These are phyloP conservation scores for Euura lappo DNA, from an alignment of 1,140 invertebrate species.

Conservation along the genomic window DNA sequence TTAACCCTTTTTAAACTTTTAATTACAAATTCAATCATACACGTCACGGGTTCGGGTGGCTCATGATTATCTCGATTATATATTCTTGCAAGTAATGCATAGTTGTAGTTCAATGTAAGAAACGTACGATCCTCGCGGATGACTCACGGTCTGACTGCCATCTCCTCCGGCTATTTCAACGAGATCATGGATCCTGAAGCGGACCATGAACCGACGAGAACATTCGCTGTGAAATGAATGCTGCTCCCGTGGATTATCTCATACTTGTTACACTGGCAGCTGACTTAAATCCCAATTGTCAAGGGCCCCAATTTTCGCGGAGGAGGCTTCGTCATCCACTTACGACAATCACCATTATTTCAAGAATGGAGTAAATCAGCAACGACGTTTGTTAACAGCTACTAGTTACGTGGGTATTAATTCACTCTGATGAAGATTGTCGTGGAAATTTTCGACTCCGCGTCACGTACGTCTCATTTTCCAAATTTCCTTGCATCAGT, in stretches of 20 bases:
- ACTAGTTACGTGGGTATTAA: too few species aligned
- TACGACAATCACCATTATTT: neutral
- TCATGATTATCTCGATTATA: neutral
- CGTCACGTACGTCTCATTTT: neutral
- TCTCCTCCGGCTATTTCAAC: neutral
- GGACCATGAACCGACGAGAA: neutral
- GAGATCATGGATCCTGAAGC: neutral
- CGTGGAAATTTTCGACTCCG: too few species aligned
- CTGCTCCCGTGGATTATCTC: neutral
- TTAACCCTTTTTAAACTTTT: slow-evolving; percentile 1
- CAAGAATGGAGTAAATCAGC: too few species aligned
- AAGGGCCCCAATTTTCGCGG: neutral
- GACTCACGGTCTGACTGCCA: neutral
- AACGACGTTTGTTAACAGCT: too few species aligned
- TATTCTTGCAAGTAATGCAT: neutral
- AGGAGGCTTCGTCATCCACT: neutral
- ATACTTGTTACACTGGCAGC: neutral
- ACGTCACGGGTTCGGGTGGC: neutral
- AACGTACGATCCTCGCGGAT: neutral
- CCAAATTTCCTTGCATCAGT: neutral
- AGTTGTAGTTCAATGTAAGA: neutral
- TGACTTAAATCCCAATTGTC: slow-evolving; percentile 2
- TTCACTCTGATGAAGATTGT: too few species aligned
- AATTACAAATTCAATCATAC: slow-evolving; percentile 2
- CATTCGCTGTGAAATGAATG: neutral